phyloP scores from a whole-genome alignment of 2,888 invertebrate species.

The Petrolisthes cinctipes region DNA sequence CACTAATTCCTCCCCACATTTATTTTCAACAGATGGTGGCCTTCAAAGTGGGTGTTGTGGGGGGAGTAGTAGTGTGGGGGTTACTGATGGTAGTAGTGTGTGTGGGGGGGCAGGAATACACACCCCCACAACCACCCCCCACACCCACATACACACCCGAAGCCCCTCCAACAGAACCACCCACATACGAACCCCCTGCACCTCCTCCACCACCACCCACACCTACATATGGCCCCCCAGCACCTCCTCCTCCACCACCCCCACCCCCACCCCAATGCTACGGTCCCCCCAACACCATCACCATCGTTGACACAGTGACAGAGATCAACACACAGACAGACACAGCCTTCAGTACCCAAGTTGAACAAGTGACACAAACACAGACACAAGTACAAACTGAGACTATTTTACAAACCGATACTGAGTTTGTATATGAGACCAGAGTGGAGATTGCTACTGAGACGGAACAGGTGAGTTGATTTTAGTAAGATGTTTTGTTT shows the following conservation, averaged over 20 bases:
- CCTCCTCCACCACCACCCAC: no score
- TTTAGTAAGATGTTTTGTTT: neutral
- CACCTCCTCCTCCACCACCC: neutral
- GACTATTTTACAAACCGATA: conserved; percentile 5
- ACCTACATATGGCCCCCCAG: no score
- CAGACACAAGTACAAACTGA: conserved; percentile 10
- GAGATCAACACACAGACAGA: conserved; percentile 28
- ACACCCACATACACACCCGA: no score
- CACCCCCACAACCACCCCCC: no score
- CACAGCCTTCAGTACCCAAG: conserved; percentile 28
- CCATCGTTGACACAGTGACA: conserved; percentile 23
- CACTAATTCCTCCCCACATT: no score
- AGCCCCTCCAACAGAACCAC: no score
- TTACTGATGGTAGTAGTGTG: no score
- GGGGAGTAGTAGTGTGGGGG: neutral
- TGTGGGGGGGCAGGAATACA: no score
- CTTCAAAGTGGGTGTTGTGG: neutral
- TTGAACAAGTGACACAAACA: conserved; percentile 33
- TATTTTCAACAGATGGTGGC: neutral
- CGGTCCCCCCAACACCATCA: conserved; percentile 37
- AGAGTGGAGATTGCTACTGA: conserved; percentile 7
- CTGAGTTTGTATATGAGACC: conserved; percentile 30
- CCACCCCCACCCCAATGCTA: neutral
- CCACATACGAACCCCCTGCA: no score
- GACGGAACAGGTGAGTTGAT: conserved; percentile 25